Conservation (phyloP, 2,888 invertebrate genomes). For the Gonocerus acuteangulatus region DNA sequence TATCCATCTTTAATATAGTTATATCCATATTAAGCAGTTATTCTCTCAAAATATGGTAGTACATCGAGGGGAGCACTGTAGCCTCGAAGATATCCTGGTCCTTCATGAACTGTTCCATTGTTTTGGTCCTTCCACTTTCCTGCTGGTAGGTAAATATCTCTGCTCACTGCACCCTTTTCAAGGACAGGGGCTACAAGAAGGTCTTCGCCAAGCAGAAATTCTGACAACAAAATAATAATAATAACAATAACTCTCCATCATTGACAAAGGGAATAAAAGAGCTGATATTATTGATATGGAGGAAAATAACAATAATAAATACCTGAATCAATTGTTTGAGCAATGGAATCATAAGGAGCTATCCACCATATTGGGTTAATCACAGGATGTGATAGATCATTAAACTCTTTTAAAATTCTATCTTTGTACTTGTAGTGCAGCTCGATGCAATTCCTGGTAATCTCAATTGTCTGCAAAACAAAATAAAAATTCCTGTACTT, state of each 20-base stretch:
- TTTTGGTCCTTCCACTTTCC: constrained; percentile 60
- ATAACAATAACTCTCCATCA: no score
- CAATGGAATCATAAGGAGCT: constrained; percentile 53
- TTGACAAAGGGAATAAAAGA: no score
- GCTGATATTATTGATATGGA: no score
- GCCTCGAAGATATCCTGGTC: constrained; percentile 55
- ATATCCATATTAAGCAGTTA: no score
- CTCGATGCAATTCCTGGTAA: constrained; percentile 56
- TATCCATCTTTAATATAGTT: no score
- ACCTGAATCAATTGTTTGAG: not conserved
- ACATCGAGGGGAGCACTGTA: constrained; percentile 60
- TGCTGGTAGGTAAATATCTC: constrained; percentile 67
- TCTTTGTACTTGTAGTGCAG: constrained; percentile 55
- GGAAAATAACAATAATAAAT: no score
- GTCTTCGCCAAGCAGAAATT: constrained; percentile 68
- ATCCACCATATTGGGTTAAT: constrained; percentile 83
- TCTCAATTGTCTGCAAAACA: constrained; percentile 51
- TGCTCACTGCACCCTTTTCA: constrained; percentile 50
- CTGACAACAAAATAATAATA: no score
- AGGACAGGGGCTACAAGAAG: constrained; percentile 73
- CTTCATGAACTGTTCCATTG: constrained; percentile 43
- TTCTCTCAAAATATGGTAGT: constrained; percentile 58
- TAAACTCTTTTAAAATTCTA: constrained; percentile 51
- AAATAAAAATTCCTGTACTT: no score
- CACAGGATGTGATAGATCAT: constrained; percentile 56